Evolutionary conservation across 2,888 invertebrate genomes (phyloP).

Genomic region (Mythimna pallens): DNA sequence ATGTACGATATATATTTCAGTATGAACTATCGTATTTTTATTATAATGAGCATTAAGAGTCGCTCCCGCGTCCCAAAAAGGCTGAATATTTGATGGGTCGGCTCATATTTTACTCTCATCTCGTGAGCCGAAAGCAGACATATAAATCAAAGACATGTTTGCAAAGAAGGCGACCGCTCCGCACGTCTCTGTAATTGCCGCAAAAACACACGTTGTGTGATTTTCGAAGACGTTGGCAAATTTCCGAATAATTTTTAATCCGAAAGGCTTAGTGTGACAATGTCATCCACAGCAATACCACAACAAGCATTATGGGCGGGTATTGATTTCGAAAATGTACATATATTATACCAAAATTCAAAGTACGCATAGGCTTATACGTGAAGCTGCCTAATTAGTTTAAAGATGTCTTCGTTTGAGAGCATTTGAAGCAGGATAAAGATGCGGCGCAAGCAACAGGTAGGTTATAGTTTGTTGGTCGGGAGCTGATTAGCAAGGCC

Average conservation of each 20-base stretch:
- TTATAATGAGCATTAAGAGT: constrained; percentile 87
- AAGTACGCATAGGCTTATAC: constrained; percentile 21
- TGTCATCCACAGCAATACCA: constrained; percentile 27
- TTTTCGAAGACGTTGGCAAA: constrained; percentile 88
- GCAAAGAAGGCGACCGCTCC: constrained; percentile 83
- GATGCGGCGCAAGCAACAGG: constrained; percentile 70
- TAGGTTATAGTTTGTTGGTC: constrained; percentile 75
- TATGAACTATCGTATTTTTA: constrained; percentile 89
- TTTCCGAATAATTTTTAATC: constrained; percentile 82
- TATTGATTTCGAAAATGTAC: constrained; percentile 20
- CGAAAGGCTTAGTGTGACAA: constrained; percentile 52
- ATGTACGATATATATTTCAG: constrained; percentile 76
- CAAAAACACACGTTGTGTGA: constrained; percentile 88
- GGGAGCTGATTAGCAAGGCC: constrained; percentile 84
- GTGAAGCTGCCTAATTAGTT: constrained; percentile 45
- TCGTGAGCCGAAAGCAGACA: constrained; percentile 80
- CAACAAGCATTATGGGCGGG: constrained; percentile 6
- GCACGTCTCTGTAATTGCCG: constrained; percentile 88
- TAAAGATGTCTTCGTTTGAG: constrained; percentile 54
- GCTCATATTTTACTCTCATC: constrained; percentile 88
- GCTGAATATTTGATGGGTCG: constrained; percentile 87
- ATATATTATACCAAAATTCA: constrained; percentile 33
- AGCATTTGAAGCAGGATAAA: constrained; percentile 63
- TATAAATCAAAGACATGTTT: constrained; percentile 89
- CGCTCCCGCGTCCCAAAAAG: constrained; percentile 83